Evolutionary conservation across 2,888 invertebrate species (phyloP).

Genomic region (Bombylius major): DNA sequence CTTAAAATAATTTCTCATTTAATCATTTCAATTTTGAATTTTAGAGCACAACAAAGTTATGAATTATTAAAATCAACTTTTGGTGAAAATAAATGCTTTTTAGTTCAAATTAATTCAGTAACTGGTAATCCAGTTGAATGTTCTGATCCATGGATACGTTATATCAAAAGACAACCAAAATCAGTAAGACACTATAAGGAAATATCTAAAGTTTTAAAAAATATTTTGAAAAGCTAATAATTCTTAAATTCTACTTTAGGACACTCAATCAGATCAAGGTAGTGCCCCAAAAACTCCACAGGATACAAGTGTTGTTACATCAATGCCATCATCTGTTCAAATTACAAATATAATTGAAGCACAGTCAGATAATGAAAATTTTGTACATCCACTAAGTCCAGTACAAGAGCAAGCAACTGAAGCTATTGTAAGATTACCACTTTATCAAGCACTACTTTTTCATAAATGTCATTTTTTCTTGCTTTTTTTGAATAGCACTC

Average conservation of each 20-base stretch:
- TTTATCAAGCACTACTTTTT: background rate
- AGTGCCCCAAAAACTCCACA: conserved; percentile 46
- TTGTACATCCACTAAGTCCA: conserved; percentile 64
- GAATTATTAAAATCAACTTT: conserved; percentile 77
- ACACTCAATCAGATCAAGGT: conserved; percentile 35
- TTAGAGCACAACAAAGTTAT: conserved; percentile 70
- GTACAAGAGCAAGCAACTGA: conserved; percentile 48
- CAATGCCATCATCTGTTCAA: conserved; percentile 31
- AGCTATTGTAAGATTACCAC: conserved; percentile 34
- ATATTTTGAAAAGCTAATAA: background rate
- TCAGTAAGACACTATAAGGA: conserved; percentile 26
- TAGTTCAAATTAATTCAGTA: conserved; percentile 80
- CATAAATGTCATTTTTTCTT: background rate
- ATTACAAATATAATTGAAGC: conserved; percentile 20
- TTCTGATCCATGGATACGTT: conserved; percentile 78
- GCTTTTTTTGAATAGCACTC: conserved; percentile 23
- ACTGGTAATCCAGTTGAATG: conserved; percentile 45
- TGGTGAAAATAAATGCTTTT: conserved; percentile 76
- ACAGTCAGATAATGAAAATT: conserved; percentile 28
- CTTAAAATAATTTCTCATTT: too few relatives aligned
- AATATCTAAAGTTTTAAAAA: background rate
- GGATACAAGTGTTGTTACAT: conserved; percentile 39
- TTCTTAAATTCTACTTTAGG: conserved; percentile 15
- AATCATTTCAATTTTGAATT: background rate
- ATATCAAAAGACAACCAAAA: conserved; percentile 50